These are phyloP conservation scores for Pipra filicauda DNA, from an alignment of 2,113 vertebrate species.

Conservation along the genomic window DNA sequence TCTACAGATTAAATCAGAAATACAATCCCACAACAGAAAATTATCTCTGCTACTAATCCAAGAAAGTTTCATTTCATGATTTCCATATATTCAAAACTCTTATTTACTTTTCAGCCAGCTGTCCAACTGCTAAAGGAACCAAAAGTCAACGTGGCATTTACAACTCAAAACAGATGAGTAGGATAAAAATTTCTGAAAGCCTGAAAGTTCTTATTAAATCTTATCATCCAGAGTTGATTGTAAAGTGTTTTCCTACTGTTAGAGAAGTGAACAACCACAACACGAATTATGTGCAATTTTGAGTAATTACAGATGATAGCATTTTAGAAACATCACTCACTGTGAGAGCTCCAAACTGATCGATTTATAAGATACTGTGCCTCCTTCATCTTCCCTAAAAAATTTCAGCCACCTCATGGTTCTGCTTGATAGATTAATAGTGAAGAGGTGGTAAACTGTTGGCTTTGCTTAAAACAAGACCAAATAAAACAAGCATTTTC, in stretches of 20 bases:
- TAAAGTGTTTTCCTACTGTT: conserved; percentile 45
- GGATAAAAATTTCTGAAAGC: conserved; percentile 46
- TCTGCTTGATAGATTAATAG: not conserved
- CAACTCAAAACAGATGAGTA: conserved; percentile 49
- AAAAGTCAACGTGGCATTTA: conserved; percentile 42
- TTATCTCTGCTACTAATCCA: conserved; percentile 25
- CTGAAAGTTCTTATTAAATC: conserved; percentile 32
- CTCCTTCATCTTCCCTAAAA: conserved; percentile 33
- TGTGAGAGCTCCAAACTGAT: conserved; percentile 20
- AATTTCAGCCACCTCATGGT: conserved; percentile 22
- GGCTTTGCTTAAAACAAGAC: not conserved
- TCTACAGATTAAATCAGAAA: conserved; percentile 18
- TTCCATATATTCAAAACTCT: conserved; percentile 11
- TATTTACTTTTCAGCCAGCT: conserved; percentile 53
- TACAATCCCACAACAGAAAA: conserved; percentile 21
- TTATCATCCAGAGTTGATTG: conserved; percentile 42
- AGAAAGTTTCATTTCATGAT: conserved; percentile 13
- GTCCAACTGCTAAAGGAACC: conserved; percentile 29
- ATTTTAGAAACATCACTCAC: conserved; percentile 45
- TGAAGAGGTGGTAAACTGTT: not conserved
- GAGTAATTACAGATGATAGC: conserved; percentile 60
- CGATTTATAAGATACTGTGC: not conserved
- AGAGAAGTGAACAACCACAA: conserved; percentile 7
- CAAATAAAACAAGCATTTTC: not conserved
- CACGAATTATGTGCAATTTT: conserved; percentile 56